phyloP scores from a whole-genome alignment of 2,888 invertebrate species.

The Agonopterix alstromeriana region DNA sequence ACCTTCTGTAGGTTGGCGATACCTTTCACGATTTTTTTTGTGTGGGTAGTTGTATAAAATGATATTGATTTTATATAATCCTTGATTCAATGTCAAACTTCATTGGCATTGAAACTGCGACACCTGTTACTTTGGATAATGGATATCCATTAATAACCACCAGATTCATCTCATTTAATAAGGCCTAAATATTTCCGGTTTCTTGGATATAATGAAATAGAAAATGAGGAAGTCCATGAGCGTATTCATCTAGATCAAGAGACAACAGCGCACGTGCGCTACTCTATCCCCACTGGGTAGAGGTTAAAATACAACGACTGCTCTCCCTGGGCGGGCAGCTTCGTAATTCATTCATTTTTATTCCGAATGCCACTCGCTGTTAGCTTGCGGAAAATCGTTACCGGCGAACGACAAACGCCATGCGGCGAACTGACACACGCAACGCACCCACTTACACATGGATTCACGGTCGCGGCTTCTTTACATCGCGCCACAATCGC shows the following conservation, averaged over 20 bases:
- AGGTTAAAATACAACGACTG: constrained; percentile 55
- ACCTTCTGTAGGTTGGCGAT: too few relatives aligned
- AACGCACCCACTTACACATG: constrained; percentile 73
- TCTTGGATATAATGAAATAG: constrained; percentile 16
- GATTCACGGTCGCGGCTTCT: constrained; percentile 64
- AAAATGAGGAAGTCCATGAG: constrained; percentile 31
- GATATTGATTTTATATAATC: constrained; percentile 29
- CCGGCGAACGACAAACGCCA: constrained; percentile 43
- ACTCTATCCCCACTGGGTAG: constrained; percentile 44
- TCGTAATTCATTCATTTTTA: constrained; percentile 59
- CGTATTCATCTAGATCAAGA: constrained; percentile 37
- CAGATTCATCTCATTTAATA: constrained; percentile 15
- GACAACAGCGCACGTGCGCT: constrained; percentile 61
- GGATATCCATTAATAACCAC: constrained; percentile 4
- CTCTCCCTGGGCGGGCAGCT: constrained; percentile 31
- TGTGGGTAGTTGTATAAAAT: constrained; percentile 16
- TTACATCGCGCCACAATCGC: constrained; percentile 79
- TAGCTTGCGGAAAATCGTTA: constrained; percentile 53
- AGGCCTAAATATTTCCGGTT: constrained; percentile 29
- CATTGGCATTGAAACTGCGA: constrained; percentile 32
- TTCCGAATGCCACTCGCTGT: constrained; percentile 43
- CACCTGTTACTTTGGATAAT: constrained; percentile 60
- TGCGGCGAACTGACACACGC: constrained; percentile 47
- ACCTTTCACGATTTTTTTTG: too few relatives aligned
- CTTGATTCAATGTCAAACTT: constrained; percentile 39